A percentile compares a stretch with the other conserved stretches of the same genome.
These are phyloP conservation scores for Albula goreensis DNA, from an alignment of 2,113 vertebrate species.

Conservation along the genomic window DNA sequence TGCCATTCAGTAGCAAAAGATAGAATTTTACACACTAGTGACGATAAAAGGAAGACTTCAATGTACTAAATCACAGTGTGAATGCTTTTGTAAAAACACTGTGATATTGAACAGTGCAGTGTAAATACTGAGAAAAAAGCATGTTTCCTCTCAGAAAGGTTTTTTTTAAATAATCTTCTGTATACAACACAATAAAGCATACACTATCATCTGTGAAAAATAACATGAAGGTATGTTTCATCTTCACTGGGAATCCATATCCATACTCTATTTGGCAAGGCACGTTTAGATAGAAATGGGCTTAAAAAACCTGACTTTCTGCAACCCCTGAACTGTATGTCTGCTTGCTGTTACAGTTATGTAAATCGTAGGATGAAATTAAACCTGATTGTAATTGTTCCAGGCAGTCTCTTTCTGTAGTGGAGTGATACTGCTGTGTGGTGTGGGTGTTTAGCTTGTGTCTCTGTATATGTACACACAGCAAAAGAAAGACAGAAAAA, in stretches of 20 bases:
- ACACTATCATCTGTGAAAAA: background rate
- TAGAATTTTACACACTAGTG: background rate
- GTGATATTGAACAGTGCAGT: no score
- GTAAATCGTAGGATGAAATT: background rate
- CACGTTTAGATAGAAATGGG: background rate
- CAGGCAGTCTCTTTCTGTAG: background rate
- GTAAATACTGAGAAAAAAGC: no score
- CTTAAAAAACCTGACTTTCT: background rate
- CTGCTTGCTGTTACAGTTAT: background rate
- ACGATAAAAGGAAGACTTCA: background rate
- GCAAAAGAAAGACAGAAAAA: background rate
- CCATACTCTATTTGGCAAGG: background rate
- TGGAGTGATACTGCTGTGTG: background rate
- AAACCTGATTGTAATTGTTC: conserved; percentile 4
- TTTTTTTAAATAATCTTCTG: background rate
- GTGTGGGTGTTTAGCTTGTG: background rate
- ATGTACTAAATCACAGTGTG: background rate
- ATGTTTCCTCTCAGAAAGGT: background rate
- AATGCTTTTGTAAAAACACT: background rate
- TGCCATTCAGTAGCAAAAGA: background rate
- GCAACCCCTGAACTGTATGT: background rate
- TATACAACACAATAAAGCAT: background rate
- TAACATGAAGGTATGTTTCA: background rate
- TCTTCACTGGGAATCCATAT: background rate
- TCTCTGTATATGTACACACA: background rate